Evolutionary conservation across 2,888 invertebrate species (phyloP), one percentile per base, ranked within the genome.

Genomic region (Pyrrhosoma nymphula): DNA sequence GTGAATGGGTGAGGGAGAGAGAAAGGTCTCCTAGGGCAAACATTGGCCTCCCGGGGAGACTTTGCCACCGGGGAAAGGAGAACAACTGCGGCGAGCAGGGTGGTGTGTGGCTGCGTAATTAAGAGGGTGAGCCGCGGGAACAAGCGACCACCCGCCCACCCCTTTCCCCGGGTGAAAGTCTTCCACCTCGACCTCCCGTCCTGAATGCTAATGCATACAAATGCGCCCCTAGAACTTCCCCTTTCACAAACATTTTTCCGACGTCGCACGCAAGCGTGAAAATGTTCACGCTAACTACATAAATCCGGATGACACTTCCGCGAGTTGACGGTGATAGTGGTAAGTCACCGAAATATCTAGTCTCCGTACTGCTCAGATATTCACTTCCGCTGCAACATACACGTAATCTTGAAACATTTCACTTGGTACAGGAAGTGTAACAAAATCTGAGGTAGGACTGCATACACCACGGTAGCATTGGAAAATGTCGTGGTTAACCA

Each of bases 201-300:
- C 82, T 82, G 82, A 82, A 82, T 82, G 82, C 82, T 82, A 82
- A 82, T 82, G 82, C 82, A 82, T 35, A 82, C 82, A 82, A 82
- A 82, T 35, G 69, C 69, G n/a, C 69, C 1, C 69, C 69, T n/a
- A 16, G 20, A 60, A 82, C 82, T 82, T 82, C 82, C 0, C n/a
- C 82, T 35, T 14, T 16, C 35, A 18, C 82, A 35, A 30, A 82
- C 35, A 82, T 30, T 82, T 82, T 35, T 82, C 82, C 82, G 82
- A 10, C 35, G 35, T 26, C 82, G 30, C 82, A 26, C 82, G 82
- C 82, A 35, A 35, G 82, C 82, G 82, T 82, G 82, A 35, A 82
- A 82, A 82, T 82, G 82, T 82, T 82, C 35, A 82, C 82, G 82
- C 35, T 82, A 82, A 82, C 30, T 3, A 16, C 35, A 82, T 35